Conservation (phyloP, 1,140 invertebrate species). For the Cherax quadricarinatus region DNA sequence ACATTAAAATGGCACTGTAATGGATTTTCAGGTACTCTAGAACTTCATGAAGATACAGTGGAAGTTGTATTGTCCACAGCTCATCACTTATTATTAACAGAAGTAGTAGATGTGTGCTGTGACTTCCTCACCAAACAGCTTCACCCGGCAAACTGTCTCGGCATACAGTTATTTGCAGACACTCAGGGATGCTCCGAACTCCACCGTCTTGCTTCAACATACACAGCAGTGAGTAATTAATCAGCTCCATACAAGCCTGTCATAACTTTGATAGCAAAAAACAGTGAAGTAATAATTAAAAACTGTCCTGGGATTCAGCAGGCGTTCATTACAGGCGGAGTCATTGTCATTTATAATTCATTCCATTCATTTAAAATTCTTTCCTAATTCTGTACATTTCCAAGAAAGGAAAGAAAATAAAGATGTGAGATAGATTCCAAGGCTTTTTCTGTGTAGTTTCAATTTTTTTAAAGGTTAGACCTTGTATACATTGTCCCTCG, state of each 20-base stretch:
- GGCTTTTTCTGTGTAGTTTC: too few species aligned
- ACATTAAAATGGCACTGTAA: not conserved
- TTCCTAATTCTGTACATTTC: too few species aligned
- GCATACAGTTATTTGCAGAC: conserved; percentile 94
- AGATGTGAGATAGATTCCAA: too few species aligned
- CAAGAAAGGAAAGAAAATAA: too few species aligned
- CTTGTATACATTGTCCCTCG: too few species aligned
- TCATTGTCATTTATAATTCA: too few species aligned
- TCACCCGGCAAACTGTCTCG: conserved; percentile 95
- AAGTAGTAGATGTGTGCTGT: conserved; percentile 93
- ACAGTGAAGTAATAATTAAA: too few species aligned
- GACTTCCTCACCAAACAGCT: conserved; percentile 93
- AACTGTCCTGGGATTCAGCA: too few species aligned
- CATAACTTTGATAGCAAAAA: too few species aligned
- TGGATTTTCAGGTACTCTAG: conserved; percentile 77
- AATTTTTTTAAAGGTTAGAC: too few species aligned
- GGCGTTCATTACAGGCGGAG: too few species aligned
- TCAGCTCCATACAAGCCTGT: not conserved
- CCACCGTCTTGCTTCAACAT: conserved; percentile 87
- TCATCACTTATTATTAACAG: conserved; percentile 89
- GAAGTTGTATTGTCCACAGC: conserved; percentile 91
- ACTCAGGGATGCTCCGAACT: conserved; percentile 89
- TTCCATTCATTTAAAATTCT: too few species aligned
- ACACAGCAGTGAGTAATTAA: conserved; percentile 80
- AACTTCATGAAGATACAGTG: conserved; percentile 82